phyloP scores from a whole-genome alignment of 2,797 vertebrate species.

The Gephyroberyx darwinii region DNA sequence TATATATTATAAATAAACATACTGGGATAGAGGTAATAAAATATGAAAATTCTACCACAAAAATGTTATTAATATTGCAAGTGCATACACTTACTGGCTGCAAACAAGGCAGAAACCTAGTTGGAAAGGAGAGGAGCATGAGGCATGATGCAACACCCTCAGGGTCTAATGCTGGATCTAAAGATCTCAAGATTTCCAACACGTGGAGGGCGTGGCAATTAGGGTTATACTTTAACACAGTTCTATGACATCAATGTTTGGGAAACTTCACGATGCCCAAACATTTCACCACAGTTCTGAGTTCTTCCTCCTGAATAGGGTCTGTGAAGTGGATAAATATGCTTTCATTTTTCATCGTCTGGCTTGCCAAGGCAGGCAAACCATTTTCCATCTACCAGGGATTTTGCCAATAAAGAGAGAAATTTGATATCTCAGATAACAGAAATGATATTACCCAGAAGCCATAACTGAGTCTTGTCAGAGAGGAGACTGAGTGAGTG shows the following conservation, averaged over 20 bases:
- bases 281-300: conserved; percentile 52
- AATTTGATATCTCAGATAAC: conserved; percentile 87
- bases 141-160: not conserved
- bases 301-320: conserved; percentile 40
- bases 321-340: conserved; percentile 63
- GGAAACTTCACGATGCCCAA: conserved; percentile 32
- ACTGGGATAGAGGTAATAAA: not conserved
- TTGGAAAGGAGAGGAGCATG: not conserved
- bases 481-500: conserved; percentile 82
- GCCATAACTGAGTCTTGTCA: conserved; percentile 85
- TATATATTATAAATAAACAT: not conserved
- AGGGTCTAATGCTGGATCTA: not conserved
- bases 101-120: no score
- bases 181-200: not conserved
- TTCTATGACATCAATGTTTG: conserved; percentile 28
- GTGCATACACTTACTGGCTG: no score
- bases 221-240: conserved; percentile 14
- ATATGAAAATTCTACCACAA: not conserved
- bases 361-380: conserved; percentile 59
- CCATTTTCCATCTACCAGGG: conserved; percentile 67
- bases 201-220: no score
- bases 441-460: conserved; percentile 84
- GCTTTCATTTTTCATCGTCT: conserved; percentile 70
- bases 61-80: no score
- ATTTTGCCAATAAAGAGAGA: conserved; percentile 83